These are phyloP conservation scores for Platygyra sinensis DNA, from an alignment of 64 coral and sea anemone genomes.

Conservation along the genomic window DNA sequence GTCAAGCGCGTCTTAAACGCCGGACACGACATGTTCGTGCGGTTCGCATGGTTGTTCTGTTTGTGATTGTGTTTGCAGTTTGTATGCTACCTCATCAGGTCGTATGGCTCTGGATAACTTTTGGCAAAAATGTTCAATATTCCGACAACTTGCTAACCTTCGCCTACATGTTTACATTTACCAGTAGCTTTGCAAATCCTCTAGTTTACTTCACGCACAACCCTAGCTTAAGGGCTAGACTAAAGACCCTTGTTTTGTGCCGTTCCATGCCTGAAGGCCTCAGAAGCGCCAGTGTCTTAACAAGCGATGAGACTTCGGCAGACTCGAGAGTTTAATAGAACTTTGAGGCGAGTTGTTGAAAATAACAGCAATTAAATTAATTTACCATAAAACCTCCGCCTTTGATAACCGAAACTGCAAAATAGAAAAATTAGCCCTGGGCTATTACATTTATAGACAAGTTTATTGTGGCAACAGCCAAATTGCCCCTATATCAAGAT, in stretches of 20 bases:
- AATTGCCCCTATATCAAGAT: too few species aligned
- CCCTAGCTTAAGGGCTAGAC: slow-evolving; percentile 44
- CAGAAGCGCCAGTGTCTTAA: not conserved
- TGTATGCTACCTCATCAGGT: slow-evolving; percentile 91
- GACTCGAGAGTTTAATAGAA: not conserved
- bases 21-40: slow-evolving; percentile 46
- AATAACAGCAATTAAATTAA: not conserved
- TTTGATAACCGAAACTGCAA: too few species aligned
- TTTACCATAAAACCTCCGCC: not conserved
- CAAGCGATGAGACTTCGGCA: not conserved
- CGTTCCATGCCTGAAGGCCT: not conserved
- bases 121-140: slow-evolving; percentile 28
- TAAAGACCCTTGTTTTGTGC: not conserved
- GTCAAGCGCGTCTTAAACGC: slow-evolving; percentile 50
- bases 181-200: slow-evolving; percentile 74
- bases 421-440: too few species aligned
- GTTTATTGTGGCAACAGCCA: too few species aligned
- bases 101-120: slow-evolving; percentile 63
- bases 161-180: slow-evolving; percentile 82
- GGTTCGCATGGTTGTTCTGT: slow-evolving; percentile 64
- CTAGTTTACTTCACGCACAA: slow-evolving; percentile 80
- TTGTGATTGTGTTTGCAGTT: slow-evolving; percentile 75
- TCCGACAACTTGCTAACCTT: slow-evolving; percentile 49
- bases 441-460: too few species aligned
- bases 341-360: not conserved